Base-by-base conservation (phyloP, 2,797 vertebrate species). In the Hippocampus kuda region DNA sequence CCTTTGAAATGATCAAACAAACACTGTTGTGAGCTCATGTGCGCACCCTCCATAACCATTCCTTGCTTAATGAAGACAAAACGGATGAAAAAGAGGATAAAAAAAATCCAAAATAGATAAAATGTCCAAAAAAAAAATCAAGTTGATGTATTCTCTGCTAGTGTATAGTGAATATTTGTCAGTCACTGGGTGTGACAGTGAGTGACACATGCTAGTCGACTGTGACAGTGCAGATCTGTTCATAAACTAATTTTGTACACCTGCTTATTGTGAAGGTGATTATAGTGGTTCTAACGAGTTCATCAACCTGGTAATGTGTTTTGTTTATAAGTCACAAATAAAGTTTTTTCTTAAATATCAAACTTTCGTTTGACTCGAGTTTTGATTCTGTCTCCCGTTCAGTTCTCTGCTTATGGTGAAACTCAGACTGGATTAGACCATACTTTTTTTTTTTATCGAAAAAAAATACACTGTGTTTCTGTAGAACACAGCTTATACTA, bases 241-340 rank as follows among this genome's bases (percentile, higher is more conserved):
- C 78, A 90, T 87, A 92, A 63, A 89, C 81, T 83, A 84, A 88
- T 89, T 96, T 96, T 95, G 95, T 97, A 96, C 91, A 91, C 89
- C 88, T 89, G 86, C 85, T 90, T 80, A 93, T 92, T 97, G 94
- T 91, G 91, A 90, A 92, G 89, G 94, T 99, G 94, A 87, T 85
- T 91, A 89, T 95, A 92, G 92, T 95, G 90, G 91, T 91, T 89
- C 83, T 82, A 89, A 88, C 91, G 80, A 90, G 88, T 92, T 91
- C 76, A 84, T 89, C 84, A 84, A 91, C 83, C 86, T 91, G 88
- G 88, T 92, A 87, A 88, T 78, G 89, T 93, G 92, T 92, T 94
- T 95, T 94, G 92, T 96, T 95, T 94, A 95, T 92, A 93, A 93
- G 94, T 94, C 93, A 97, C 93, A 92, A 92, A 98, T 95, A 97